These are phyloP conservation scores for Scaptomyza tumidula DNA, from an alignment of 2,888 invertebrate genomes.

Conservation along the genomic window DNA sequence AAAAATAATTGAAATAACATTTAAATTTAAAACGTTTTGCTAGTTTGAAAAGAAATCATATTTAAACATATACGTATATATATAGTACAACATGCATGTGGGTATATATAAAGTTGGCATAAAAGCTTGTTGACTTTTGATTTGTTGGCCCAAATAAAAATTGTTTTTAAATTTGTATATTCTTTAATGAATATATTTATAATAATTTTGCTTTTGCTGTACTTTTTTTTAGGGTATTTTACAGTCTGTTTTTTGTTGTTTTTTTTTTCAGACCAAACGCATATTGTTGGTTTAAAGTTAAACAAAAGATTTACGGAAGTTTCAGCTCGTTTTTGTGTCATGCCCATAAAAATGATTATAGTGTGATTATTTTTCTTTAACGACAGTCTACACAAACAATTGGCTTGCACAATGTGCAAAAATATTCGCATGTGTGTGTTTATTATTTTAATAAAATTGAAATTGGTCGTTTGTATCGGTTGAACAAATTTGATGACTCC, in stretches of 20 bases:
- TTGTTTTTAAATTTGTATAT: neutral
- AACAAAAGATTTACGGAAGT: slow-evolving; percentile 11
- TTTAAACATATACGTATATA: too few relatives aligned
- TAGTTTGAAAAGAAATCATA: too few relatives aligned
- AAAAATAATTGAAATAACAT: slow-evolving; percentile 3
- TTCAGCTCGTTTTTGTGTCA: neutral
- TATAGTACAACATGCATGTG: too few relatives aligned
- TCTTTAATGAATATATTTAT: neutral
- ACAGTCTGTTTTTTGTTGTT: neutral
- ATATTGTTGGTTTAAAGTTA: slow-evolving; percentile 23
- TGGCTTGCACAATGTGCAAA: neutral
- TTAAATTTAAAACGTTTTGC: neutral
- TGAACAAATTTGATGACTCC: slow-evolving; percentile 31
- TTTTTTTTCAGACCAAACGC: neutral
- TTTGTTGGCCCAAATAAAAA: neutral
- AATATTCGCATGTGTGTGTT: neutral
- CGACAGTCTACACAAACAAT: neutral
- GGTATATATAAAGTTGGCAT: too few relatives aligned
- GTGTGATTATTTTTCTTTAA: slow-evolving; percentile 3
- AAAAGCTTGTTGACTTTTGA: too few relatives aligned
- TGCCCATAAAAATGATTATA: slow-evolving; percentile 4
- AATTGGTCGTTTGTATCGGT: slow-evolving; percentile 20
- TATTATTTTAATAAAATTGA: slow-evolving; percentile 37
- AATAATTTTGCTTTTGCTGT: too few relatives aligned
- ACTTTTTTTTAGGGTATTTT: neutral